Evolutionary conservation across 2,113 vertebrate species (phyloP).

Genomic region (Peromyscus californicus): DNA sequence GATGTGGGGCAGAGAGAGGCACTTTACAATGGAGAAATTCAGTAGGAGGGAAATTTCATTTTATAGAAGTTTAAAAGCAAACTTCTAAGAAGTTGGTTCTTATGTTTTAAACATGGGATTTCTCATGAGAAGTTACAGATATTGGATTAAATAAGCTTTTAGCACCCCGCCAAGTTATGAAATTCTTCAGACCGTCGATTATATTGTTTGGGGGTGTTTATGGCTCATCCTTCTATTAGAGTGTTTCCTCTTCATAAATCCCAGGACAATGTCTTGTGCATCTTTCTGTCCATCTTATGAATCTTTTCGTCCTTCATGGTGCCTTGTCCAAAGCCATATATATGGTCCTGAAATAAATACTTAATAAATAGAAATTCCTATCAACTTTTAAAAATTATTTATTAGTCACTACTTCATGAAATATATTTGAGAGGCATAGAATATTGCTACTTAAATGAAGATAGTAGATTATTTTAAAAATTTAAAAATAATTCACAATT

Average conservation of each 20-base stretch:
- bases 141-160: constrained; percentile 27
- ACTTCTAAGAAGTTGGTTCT: constrained; percentile 57
- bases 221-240: constrained; percentile 43
- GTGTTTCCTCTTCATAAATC: constrained; percentile 32
- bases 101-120: constrained; percentile 24
- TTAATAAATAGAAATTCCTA: constrained; percentile 8
- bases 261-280: background rate
- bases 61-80: background rate
- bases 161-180: background rate
- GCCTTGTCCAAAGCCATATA: background rate
- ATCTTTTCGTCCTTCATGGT: background rate
- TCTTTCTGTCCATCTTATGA: background rate
- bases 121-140: constrained; percentile 15
- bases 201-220: constrained; percentile 12
- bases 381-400: background rate
- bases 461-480: background rate
- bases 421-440: constrained; percentile 30
- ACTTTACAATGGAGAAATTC: constrained; percentile 28
- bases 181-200: background rate
- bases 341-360: constrained; percentile 35
- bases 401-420: constrained; percentile 15
- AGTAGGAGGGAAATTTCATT: background rate
- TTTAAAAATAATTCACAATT: constrained; percentile 3
- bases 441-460: constrained; percentile 35
- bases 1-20: background rate